These are phyloP conservation scores for Brachionus plicatilis DNA, from an alignment of 1,140 invertebrate genomes.

Conservation along the genomic window DNA sequence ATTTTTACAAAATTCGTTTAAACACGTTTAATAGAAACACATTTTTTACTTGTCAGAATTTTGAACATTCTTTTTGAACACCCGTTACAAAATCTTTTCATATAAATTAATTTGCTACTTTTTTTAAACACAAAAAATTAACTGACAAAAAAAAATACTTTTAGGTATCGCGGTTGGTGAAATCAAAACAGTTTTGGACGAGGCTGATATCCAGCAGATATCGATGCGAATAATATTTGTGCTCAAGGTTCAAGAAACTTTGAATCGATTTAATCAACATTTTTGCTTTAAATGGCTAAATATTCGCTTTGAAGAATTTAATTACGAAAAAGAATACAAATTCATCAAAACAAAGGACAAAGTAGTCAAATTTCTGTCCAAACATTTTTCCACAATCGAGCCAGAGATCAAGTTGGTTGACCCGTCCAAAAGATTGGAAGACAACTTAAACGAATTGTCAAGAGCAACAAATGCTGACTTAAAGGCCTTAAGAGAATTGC, in stretches of 20 bases:
- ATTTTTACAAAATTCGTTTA: too few species aligned
- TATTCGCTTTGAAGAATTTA: constrained; percentile 1
- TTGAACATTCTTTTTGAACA: too few species aligned
- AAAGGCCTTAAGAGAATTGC: background rate
- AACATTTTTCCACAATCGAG: constrained; percentile 7
- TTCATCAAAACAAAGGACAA: constrained; percentile 7
- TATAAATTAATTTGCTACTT: too few species aligned
- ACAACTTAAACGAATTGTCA: constrained; percentile 11
- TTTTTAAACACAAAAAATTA: background rate
- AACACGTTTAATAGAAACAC: too few species aligned
- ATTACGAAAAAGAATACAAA: constrained; percentile 24
- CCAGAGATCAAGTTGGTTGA: constrained; percentile 16
- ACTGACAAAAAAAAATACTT: background rate
- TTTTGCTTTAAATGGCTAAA: constrained; percentile 15
- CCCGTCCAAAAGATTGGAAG: constrained; percentile 30
- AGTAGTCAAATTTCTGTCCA: background rate
- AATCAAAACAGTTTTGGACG: constrained; percentile 36
- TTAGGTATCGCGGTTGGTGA: constrained; percentile 36
- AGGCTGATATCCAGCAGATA: constrained; percentile 35
- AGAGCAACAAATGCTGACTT: constrained; percentile 23
- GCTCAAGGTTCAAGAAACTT: constrained; percentile 25
- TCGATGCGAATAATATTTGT: constrained; percentile 40
- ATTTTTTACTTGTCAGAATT: too few species aligned
- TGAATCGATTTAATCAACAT: constrained; percentile 17
- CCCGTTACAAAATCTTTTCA: too few species aligned